Evolutionary conservation across 2,113 vertebrate species (phyloP), one percentile per base, ranked within the genome.

Genomic region (Merops nubicus): DNA sequence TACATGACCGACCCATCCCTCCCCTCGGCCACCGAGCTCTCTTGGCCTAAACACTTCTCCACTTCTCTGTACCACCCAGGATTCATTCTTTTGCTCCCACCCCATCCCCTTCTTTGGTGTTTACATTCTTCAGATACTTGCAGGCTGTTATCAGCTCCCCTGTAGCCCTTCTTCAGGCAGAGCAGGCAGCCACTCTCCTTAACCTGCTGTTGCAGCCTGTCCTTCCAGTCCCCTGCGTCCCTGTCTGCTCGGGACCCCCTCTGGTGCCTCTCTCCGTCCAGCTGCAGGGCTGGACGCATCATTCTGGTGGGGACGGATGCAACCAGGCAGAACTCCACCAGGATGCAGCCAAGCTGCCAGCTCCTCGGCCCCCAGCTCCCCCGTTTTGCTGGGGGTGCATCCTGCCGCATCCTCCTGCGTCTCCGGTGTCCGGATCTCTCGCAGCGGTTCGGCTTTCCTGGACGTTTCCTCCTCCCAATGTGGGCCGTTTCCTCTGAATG

Each of bases 71-170:
- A 81, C 94, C 93, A 95, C 86, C 80, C 95, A 50, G 43, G 59
- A 92, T 70, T 47, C 67, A 87, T 97, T 97, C 79, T 33, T 96
- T 91, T 4, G 22, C 80, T 96, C 93, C 83, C 89, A 95, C 81
- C 92, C 87, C 16, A 4, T 90, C 82, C 70, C 62, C 79, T 97
- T 95, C 95, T 97, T 97, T 96, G 96, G 96, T 97, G 96, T 97
- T 97, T 97, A 96, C 96, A 96, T 97, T 97, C 97, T 96, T 97
- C 11, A 54, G 89, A 96, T 97, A 89, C 73, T 97, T 97, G 78
- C 57, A 79, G 43, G 36, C 96, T 97, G 84, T 97, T 97, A 97
- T 97, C 97, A 83, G 81, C 74, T 87, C 86, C 79, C 76, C 76
- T 70, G 38, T 88, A 93, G 92, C 80, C 86, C 67, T 78, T 75